Conservation (phyloP, 2,888 invertebrate genomes). For the Allacma fusca region DNA sequence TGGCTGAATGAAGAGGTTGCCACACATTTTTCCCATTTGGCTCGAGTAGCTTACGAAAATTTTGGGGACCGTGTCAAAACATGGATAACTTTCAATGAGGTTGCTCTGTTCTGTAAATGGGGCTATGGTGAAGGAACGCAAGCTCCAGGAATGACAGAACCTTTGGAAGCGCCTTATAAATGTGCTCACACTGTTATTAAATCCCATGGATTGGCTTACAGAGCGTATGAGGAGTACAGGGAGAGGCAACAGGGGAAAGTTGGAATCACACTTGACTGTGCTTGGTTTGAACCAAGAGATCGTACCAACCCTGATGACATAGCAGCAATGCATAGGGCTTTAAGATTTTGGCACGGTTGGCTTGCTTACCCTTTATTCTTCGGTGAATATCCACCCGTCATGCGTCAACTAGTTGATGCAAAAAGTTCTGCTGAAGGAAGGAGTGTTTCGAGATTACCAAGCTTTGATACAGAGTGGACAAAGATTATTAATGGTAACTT, state of each 20-base stretch:
- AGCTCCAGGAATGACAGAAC: slow-evolving; percentile 38
- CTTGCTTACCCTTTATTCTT: too few species aligned
- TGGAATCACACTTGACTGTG: slow-evolving; percentile 52
- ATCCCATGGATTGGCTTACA: slow-evolving; percentile 73
- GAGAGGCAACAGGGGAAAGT: slow-evolving; percentile 54
- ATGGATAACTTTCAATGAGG: slow-evolving; percentile 55
- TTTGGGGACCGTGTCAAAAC: slow-evolving; percentile 67
- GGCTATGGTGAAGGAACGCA: slow-evolving; percentile 63
- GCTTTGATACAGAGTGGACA: slow-evolving; percentile 26
- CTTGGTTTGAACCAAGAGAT: slow-evolving; percentile 57
- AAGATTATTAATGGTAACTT: slow-evolving; percentile 26
- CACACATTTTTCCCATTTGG: slow-evolving; percentile 68
- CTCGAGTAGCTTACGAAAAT: slow-evolving; percentile 65
- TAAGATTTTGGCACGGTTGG: slow-evolving; percentile 47
- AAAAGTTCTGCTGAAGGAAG: slow-evolving; percentile 48
- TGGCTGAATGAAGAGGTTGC: slow-evolving; percentile 65
- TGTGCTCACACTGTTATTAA: slow-evolving; percentile 72
- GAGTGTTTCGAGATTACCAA: slow-evolving; percentile 42
- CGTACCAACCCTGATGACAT: slow-evolving; percentile 46
- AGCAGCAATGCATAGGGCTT: slow-evolving; percentile 57
- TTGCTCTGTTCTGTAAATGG: slow-evolving; percentile 32
- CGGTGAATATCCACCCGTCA: slow-evolving; percentile 40
- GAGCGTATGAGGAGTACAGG: slow-evolving; percentile 71
- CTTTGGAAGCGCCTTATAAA: slow-evolving; percentile 65
- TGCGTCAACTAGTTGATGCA: slow-evolving; percentile 45